phyloP scores from a whole-genome alignment of 2,888 invertebrate genomes.

The Apeira syringaria region DNA sequence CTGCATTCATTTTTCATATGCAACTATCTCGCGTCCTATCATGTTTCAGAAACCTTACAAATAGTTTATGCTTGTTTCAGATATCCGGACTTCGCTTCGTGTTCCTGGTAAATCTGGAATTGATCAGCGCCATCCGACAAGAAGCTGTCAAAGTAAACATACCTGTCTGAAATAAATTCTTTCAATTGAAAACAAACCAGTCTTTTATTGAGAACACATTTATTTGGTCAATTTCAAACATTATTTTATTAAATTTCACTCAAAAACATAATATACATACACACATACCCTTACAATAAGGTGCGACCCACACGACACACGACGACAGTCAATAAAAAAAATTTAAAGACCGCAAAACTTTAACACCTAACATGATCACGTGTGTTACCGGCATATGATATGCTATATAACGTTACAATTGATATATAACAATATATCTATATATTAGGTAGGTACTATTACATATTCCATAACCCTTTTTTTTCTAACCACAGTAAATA shows the following conservation, averaged over 20 bases:
- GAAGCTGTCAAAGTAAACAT: constrained; percentile 92
- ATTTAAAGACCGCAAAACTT: constrained; percentile 44
- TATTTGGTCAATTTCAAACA: constrained; percentile 81
- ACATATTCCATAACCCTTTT: constrained; percentile 73
- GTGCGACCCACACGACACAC: constrained; percentile 46
- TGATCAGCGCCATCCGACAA: constrained; percentile 94
- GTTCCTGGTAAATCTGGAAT: constrained; percentile 95
- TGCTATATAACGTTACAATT: constrained; percentile 67
- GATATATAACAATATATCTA: constrained; percentile 41
- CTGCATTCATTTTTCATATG: no score
- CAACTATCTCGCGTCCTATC: no score
- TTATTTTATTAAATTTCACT: constrained; percentile 70
- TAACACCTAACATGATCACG: constrained; percentile 79
- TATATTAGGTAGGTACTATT: constrained; percentile 36
- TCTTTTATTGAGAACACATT: constrained; percentile 78
- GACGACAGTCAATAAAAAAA: constrained; percentile 31
- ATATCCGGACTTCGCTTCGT: constrained; percentile 96
- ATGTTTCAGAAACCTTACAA: no score
- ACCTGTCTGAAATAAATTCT: constrained; percentile 57
- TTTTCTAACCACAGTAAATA: constrained; percentile 64
- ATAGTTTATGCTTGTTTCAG: constrained; percentile 60
- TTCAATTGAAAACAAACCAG: constrained; percentile 37
- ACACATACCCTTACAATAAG: constrained; percentile 53
- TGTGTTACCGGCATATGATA: constrained; percentile 77
- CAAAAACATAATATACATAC: constrained; percentile 60